These are phyloP conservation scores for Spongilla lacustris DNA, from an alignment of 37 sponge, comb jelly and placozoan genomes.

Conservation along the genomic window DNA sequence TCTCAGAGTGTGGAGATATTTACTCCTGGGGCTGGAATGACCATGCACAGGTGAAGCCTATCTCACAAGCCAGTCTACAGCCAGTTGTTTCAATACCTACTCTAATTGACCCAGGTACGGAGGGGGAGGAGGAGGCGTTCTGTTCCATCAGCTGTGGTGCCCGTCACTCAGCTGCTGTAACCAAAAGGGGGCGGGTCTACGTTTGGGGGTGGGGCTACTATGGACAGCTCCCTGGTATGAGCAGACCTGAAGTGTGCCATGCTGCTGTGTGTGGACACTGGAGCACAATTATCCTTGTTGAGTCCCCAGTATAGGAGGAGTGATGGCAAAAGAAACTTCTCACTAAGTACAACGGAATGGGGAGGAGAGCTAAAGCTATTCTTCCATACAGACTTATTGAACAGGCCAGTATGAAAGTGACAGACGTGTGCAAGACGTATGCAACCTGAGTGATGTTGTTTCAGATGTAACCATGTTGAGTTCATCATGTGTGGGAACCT, in stretches of 20 bases:
- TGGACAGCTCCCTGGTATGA: constrained; percentile 65
- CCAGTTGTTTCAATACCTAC: constrained; percentile 42
- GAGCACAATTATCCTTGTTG: constrained; percentile 21
- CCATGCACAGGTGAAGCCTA: constrained; percentile 68
- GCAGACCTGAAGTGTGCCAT: not conserved
- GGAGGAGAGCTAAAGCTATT: too few relatives aligned
- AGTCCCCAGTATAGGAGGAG: not conserved
- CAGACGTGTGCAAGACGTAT: too few relatives aligned
- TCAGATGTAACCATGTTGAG: too few relatives aligned
- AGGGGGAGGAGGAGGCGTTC: constrained; percentile 26
- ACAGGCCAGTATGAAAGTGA: too few relatives aligned
- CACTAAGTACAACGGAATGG: too few relatives aligned
- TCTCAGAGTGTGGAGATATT: constrained; percentile 55
- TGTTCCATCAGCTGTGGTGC: constrained; percentile 43
- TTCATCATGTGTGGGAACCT: too few relatives aligned
- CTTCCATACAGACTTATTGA: too few relatives aligned
- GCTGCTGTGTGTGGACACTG: constrained; percentile 25
- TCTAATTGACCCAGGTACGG: constrained; percentile 45
- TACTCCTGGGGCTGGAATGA: constrained; percentile 87
- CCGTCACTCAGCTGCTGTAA: constrained; percentile 64
- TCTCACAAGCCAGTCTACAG: not conserved
- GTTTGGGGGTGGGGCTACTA: constrained; percentile 83
- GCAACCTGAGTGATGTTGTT: too few relatives aligned
- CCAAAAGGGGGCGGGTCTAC: constrained; percentile 40
- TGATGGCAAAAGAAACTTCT: not conserved